Conservation (phyloP, 2,888 invertebrate genomes). For the Theristus sp. region DNA sequence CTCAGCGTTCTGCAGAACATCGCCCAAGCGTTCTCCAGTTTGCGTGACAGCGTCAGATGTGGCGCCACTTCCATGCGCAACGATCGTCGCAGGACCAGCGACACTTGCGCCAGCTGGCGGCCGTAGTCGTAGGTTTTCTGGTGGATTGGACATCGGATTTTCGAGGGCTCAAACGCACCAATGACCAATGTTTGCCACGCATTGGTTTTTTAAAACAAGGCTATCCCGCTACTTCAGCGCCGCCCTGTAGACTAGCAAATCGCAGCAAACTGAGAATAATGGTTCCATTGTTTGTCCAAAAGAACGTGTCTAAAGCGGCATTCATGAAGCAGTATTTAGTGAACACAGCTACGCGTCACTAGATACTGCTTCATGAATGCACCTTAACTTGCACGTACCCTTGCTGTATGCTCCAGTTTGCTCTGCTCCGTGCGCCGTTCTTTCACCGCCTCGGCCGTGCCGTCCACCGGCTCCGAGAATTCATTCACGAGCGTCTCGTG, state of each 20-base stretch:
- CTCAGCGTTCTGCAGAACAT: slow-evolving; percentile 7
- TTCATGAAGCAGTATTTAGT: no score
- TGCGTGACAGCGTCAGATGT: slow-evolving; percentile 5
- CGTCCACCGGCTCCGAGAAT: slow-evolving; percentile 4
- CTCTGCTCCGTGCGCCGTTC: slow-evolving; percentile 53
- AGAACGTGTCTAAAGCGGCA: no score
- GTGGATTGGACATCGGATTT: no score
- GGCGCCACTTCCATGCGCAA: slow-evolving; percentile 38
- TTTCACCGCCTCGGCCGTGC: slow-evolving; percentile 50
- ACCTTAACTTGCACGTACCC: slow-evolving; percentile 35
- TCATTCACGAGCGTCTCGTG: slow-evolving; percentile 45
- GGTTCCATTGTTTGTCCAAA: no score
- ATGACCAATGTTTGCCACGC: no score
- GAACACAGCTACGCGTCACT: no score
- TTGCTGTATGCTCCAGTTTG: slow-evolving; percentile 56
- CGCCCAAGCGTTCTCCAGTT: slow-evolving; percentile 8
- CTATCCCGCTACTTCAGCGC: no score
- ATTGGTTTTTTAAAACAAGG: no score
- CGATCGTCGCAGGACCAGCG: slow-evolving; percentile 50
- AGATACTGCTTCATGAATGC: neutral
- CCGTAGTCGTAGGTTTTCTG: slow-evolving; percentile 64
- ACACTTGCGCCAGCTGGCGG: slow-evolving; percentile 53
- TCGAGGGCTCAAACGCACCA: no score
- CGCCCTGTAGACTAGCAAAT: no score
- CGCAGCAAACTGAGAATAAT: no score